Evolutionary conservation across 2,888 invertebrate species (phyloP), one percentile per base, ranked within the genome.

Genomic region (Phortica okadai): DNA sequence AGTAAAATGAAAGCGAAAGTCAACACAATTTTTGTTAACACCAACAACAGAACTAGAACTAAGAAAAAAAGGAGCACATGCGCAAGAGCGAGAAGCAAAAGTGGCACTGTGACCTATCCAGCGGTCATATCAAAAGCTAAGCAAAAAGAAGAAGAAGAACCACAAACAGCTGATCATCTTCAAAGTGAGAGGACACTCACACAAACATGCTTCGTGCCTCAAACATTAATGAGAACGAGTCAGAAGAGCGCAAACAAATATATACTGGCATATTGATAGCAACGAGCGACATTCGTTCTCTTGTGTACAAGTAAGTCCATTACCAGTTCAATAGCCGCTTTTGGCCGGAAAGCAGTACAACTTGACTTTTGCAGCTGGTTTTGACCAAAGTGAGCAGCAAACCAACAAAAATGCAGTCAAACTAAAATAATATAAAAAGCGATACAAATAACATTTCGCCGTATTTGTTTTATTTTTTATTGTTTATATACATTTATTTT

Each of bases 1-100:
- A 79, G 67, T 16, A 6, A 82, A 84, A 74, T 78, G 83, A 84
- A 87, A 87, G 74, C 83, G 84, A 84, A 81, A 84, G 84, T 86
- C 6, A 16, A 11, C 14, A 1, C 1, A 21, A 33, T 1, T 14
- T 59, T 10, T 59, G 59, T 59, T 16, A 11, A 14, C 1, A 14
- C 16, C 56, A 33, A 33, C 33, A 33, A 33, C 33, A 33, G 1
- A 33, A 33, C 33, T 33, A 33, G 33, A 33, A 33, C 33, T 21
- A 21, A 0, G 21, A 21, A 21, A 21, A 21, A 21, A 5, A 33
- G 33, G 33, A 33, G 33, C 33, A 33, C 33, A 33, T 33, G 33
- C 33, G 33, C 33, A 33, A 33, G 33, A 33, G 4, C 58, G 58
- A 33, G 33, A 33, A 4, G 21, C 59, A 59, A 8, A 16, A 58